Conservation (phyloP, 2,797 vertebrate genomes). For the Prionace glauca region DNA sequence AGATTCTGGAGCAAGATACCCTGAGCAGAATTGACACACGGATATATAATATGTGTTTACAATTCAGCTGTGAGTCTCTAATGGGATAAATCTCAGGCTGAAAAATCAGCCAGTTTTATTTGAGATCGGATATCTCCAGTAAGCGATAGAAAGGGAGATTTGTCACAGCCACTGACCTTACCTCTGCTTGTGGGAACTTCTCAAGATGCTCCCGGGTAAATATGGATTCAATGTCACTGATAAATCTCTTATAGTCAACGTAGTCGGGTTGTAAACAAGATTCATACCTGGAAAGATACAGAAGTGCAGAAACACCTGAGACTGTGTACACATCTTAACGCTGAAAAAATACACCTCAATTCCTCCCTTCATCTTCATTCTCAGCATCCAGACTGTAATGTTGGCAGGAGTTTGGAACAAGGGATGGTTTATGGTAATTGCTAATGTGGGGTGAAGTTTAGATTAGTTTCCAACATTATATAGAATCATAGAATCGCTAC, state of each 20-base stretch:
- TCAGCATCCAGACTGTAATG: background rate
- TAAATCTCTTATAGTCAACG: slow-evolving; percentile 8
- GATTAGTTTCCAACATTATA: background rate
- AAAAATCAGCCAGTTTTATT: background rate
- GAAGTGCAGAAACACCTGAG: background rate
- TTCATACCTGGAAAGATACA: background rate
- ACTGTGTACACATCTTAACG: background rate
- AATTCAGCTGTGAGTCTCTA: background rate
- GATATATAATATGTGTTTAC: background rate
- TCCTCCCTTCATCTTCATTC: background rate
- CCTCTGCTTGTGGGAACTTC: slow-evolving; percentile 27
- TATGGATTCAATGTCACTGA: slow-evolving; percentile 31
- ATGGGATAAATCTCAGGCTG: background rate
- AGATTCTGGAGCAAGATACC: background rate
- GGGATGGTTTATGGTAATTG: no score
- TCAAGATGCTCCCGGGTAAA: slow-evolving; percentile 28
- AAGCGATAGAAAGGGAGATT: background rate
- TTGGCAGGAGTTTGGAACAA: background rate
- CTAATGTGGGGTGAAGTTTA: background rate
- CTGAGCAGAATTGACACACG: background rate
- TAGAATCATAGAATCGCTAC: no score
- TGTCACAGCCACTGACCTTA: background rate
- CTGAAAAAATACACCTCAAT: background rate
- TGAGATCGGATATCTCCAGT: background rate
- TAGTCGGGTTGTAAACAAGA: background rate